Evolutionary conservation across 2,113 vertebrate genomes (phyloP), one percentile per base, ranked within the genome.

Genomic region (Notothenia coriiceps): DNA sequence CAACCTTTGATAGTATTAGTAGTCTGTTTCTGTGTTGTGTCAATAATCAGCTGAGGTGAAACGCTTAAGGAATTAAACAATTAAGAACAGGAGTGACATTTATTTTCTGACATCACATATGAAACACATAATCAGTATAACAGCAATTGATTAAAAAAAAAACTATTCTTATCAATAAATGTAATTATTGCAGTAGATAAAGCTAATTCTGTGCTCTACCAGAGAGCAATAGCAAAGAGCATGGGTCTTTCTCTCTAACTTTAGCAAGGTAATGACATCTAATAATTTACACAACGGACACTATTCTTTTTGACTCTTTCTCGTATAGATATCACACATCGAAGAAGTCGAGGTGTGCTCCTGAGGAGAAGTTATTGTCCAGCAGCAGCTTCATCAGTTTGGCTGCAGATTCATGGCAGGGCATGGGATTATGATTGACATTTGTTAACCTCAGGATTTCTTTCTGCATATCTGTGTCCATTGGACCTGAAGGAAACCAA

Each of bases 381-480:
- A 87, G 74, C 70, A 89, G 66, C 51, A 88, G 44, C 25, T 70
- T 70, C 62, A 86, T 18, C 29, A 84, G 67, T 76, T 88, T 88
- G 50, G 57, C 71, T 29, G 62, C 85, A 54, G 85, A 70, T 46
- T 78, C 68, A 17, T 70, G 54, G 29, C 82, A 87, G 2, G 70
- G 77, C 2, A 81, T 2, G 8, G 83, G 54, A 46, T 61, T 5
- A 63, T 61, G 0, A 22, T 17, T 14, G 69, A 67, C 1, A 1
- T 82, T 82, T 8, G 82, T 85, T 13, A 64, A 15, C n/a, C 56
- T 85, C 22, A 1, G 56, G 62, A 87, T 83, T 1, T 81, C 47
- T 59, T 62, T 13, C 74, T 85, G 88, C 82, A 89, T 83, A 1
- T 87, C 76, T 57, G 85, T 87, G 51, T 89, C 79, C 79, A 85